These are phyloP conservation scores for Eupristina koningsbergeri DNA, from an alignment of 1,140 invertebrate species.

Conservation along the genomic window DNA sequence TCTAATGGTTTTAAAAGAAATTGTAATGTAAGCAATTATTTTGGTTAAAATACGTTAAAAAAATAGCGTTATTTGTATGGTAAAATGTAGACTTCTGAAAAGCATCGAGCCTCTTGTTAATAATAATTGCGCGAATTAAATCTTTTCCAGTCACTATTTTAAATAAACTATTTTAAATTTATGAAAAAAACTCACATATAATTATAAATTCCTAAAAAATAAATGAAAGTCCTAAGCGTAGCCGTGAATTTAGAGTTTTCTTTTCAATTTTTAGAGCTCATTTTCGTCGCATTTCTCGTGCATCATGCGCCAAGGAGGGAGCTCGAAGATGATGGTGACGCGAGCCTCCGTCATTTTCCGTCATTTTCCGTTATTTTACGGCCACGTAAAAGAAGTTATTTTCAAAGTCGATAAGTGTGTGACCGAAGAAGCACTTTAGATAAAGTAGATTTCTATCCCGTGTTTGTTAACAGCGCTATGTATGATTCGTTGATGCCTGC, in stretches of 20 bases:
- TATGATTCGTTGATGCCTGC: slow-evolving; percentile 6
- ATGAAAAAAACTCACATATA: too few species aligned
- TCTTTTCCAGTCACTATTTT: neutral
- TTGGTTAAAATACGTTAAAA: too few species aligned
- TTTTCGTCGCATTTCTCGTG: neutral
- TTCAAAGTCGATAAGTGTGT: slow-evolving; percentile 59
- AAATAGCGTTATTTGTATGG: too few species aligned
- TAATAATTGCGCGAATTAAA: neutral
- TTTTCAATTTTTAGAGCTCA: slow-evolving; percentile 9
- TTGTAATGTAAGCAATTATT: too few species aligned
- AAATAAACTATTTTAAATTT: neutral
- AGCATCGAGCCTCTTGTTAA: neutral
- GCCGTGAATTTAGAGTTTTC: neutral
- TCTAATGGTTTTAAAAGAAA: neutral
- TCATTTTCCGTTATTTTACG: too few species aligned
- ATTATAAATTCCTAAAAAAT: neutral
- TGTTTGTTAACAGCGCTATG: neutral
- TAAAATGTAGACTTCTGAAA: too few species aligned
- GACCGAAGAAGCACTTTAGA: slow-evolving; percentile 63
- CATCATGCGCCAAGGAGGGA: neutral
- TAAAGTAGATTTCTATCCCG: slow-evolving; percentile 61
- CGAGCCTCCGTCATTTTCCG: slow-evolving; percentile 17
- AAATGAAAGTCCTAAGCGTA: neutral
- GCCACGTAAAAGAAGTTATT: slow-evolving; percentile 56
- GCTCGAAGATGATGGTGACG: neutral